These are phyloP conservation scores for Morbakka virulenta DNA, from an alignment of 30 jellyfish, hydroid and myxozoan species.

Conservation along the genomic window DNA sequence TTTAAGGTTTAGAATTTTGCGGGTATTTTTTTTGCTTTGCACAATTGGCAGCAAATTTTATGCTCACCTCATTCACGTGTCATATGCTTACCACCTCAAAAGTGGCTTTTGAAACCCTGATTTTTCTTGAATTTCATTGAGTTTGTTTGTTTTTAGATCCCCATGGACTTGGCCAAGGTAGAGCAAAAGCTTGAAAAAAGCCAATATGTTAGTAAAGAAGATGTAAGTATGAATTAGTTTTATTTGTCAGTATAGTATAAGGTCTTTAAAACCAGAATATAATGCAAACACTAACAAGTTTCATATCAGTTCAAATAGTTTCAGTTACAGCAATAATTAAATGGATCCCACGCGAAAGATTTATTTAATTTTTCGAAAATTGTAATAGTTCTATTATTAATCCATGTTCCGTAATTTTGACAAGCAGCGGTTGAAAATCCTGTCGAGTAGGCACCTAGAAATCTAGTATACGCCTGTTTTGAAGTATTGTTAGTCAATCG, in stretches of 20 bases:
- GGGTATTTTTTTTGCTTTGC: not conserved
- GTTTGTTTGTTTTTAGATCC: conserved; percentile 54
- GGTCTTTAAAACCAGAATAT: not conserved
- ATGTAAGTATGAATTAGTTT: conserved; percentile 32
- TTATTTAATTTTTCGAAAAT: no score
- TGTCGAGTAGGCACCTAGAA: no score
- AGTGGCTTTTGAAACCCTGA: not conserved
- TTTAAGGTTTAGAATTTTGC: not conserved
- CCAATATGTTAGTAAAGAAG: conserved; percentile 32
- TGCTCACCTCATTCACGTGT: no score
- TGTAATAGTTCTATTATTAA: no score
- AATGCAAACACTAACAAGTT: not conserved
- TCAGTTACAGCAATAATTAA: no score
- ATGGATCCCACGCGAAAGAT: no score
- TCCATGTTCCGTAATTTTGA: no score
- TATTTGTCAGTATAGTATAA: not conserved
- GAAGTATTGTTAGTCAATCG: no score
- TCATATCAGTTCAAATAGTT: not conserved
- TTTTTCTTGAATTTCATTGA: not conserved
- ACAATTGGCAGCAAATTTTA: not conserved
- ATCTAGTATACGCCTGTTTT: no score
- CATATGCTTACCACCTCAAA: not conserved
- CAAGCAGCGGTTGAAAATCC: no score
- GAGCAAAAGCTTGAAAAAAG: conserved; percentile 60
- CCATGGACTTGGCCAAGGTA: conserved; percentile 83